Evolutionary conservation across 2,113 vertebrate genomes (phyloP).

Genomic region (Pyrgilauda ruficollis): DNA sequence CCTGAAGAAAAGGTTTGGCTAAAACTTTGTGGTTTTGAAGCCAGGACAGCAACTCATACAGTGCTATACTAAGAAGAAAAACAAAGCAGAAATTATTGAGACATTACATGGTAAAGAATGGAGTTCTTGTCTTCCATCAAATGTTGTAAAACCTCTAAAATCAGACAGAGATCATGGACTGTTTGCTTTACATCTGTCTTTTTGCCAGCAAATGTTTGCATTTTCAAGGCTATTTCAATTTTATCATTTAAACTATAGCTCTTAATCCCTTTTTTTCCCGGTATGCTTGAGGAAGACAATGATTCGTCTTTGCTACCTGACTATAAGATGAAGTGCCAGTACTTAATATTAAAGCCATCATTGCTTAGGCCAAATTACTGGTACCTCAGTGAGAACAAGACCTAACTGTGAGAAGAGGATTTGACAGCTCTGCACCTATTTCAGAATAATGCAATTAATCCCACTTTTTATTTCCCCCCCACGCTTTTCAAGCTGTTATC

Average conservation of each 20-base stretch:
- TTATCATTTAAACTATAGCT: background rate
- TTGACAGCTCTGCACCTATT: background rate
- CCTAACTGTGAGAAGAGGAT: background rate
- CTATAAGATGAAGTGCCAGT: background rate
- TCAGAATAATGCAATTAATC: background rate
- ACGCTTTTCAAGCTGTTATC: background rate
- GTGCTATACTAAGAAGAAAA: background rate
- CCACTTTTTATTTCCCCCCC: rapidly evolving
- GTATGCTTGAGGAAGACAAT: background rate
- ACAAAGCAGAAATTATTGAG: background rate
- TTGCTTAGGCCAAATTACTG: background rate
- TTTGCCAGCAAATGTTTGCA: slow-evolving; percentile 5
- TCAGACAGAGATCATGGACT: background rate
- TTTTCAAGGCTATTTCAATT: background rate
- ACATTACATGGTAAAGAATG: background rate
- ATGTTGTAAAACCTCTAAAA: background rate
- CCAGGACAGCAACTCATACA: background rate
- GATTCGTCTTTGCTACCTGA: background rate
- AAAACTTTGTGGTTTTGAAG: background rate
- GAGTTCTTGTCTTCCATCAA: background rate
- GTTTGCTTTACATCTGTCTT: background rate
- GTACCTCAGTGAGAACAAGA: background rate
- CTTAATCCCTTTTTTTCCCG: background rate
- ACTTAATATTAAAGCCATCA: background rate
- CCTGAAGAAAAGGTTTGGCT: background rate